Percentiles rank a stretch among this genome's conserved stretches.
Evolutionary conservation across 2,797 vertebrate species (phyloP).

Genomic region (Tarsius wallacei): DNA sequence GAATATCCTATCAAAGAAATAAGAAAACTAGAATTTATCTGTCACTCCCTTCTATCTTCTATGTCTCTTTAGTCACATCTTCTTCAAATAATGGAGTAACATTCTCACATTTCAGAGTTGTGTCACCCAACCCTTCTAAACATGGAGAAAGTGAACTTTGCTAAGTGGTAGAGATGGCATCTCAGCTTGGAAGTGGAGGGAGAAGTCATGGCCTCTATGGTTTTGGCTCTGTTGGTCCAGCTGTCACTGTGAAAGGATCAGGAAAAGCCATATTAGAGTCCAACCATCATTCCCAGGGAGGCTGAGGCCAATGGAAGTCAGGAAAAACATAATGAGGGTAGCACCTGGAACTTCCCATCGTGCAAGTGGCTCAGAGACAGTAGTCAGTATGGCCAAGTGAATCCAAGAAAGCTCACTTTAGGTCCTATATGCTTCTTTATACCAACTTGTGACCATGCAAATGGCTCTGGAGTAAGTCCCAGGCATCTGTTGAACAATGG

Average conservation of each 20-base stretch:
- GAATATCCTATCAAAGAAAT: background rate
- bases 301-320: background rate
- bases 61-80: background rate
- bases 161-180: background rate
- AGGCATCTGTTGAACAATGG: background rate
- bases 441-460: background rate
- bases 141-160: background rate
- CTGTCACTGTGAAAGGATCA: background rate
- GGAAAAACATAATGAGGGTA: background rate
- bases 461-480: background rate
- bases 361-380: background rate
- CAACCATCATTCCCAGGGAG: background rate
- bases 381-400: background rate
- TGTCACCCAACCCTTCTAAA: background rate
- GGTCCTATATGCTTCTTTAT: background rate
- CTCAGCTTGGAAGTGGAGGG: background rate
- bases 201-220: background rate
- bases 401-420: background rate
- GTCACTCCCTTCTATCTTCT: background rate
- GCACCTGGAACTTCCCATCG: background rate
- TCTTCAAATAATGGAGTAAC: background rate
- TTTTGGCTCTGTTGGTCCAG: accelerated
- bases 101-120: background rate
- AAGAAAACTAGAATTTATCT: background rate
- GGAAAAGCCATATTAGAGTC: background rate